phyloP scores from a whole-genome alignment of 2,888 invertebrate genomes.

The Platycnemis pennipes region DNA sequence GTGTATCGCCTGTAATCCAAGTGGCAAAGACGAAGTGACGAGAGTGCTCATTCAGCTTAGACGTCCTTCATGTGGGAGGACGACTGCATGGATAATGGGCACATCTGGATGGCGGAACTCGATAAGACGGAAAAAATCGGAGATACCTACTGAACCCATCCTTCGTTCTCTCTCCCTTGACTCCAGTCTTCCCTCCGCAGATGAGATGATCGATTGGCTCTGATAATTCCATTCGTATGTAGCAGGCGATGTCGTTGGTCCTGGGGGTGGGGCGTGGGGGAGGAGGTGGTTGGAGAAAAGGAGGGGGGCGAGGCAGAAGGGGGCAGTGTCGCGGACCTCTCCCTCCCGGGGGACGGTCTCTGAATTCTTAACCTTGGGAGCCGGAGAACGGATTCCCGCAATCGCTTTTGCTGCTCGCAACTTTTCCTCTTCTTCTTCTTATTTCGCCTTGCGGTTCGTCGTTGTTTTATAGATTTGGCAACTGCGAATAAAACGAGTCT shows the following conservation, averaged over 20 bases:
- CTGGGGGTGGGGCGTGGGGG: not conserved
- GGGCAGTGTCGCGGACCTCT: not conserved
- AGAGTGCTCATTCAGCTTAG: not conserved
- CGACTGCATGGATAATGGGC: not conserved
- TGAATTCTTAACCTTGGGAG: conserved; percentile 54
- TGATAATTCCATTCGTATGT: conserved; percentile 36
- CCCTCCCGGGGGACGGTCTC: not conserved
- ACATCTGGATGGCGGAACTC: not conserved
- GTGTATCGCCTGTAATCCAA: not conserved
- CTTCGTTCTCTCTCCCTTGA: not conserved
- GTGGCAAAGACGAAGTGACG: not conserved
- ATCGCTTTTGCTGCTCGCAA: not conserved
- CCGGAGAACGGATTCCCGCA: conserved; percentile 22
- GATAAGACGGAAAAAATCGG: not conserved
- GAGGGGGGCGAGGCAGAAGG: not conserved
- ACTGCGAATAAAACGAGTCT: conserved; percentile 22
- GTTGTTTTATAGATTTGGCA: conserved; percentile 57
- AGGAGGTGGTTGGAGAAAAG: not conserved
- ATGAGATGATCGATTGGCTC: conserved; percentile 49
- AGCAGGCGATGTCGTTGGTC: conserved; percentile 8
- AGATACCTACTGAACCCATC: not conserved
- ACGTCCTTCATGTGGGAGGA: not conserved
- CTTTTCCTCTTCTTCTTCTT: not conserved
- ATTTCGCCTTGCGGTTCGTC: conserved; percentile 26
- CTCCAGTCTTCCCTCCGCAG: not conserved